phyloP scores from a whole-genome alignment of 2,888 invertebrate genomes.

The Tachina lurida region DNA sequence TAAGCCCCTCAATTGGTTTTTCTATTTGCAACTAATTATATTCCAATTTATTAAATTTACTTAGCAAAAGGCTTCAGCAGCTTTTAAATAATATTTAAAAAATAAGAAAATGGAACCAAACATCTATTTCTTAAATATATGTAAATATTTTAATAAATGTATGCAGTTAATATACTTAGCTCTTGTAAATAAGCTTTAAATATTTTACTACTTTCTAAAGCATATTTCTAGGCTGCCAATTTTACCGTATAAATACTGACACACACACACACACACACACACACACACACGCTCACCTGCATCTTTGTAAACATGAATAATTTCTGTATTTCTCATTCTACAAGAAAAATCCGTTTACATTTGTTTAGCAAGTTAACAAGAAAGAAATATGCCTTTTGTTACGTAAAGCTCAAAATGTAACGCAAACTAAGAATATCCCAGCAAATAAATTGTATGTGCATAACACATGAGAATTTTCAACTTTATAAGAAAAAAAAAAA shows the following conservation, averaged over 20 bases:
- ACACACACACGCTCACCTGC: neutral
- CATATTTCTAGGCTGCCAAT: conserved; percentile 10
- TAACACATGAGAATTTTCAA: too few species aligned
- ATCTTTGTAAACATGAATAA: neutral
- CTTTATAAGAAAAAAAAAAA: too few species aligned
- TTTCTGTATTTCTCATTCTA: neutral
- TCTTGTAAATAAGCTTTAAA: neutral
- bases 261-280: neutral
- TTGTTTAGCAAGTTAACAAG: conserved; percentile 33
- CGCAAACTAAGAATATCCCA: too few species aligned
- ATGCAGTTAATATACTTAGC: too few species aligned
- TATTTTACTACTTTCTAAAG: neutral
- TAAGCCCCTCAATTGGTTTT: too few species aligned
- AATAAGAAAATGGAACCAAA: neutral
- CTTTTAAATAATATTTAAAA: too few species aligned
- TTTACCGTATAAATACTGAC: neutral
- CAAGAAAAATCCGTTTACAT: conserved; percentile 44
- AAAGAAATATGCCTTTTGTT: conserved; percentile 25
- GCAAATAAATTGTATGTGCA: too few species aligned
- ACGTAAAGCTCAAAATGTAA: too few species aligned
- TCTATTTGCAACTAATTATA: too few species aligned
- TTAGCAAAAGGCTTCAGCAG: too few species aligned
- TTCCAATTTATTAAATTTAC: too few species aligned
- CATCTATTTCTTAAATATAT: neutral
- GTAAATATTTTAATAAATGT: too few species aligned